These are phyloP conservation scores for Drosophila lini DNA, from an alignment of 1,140 invertebrate species.

Conservation along the genomic window DNA sequence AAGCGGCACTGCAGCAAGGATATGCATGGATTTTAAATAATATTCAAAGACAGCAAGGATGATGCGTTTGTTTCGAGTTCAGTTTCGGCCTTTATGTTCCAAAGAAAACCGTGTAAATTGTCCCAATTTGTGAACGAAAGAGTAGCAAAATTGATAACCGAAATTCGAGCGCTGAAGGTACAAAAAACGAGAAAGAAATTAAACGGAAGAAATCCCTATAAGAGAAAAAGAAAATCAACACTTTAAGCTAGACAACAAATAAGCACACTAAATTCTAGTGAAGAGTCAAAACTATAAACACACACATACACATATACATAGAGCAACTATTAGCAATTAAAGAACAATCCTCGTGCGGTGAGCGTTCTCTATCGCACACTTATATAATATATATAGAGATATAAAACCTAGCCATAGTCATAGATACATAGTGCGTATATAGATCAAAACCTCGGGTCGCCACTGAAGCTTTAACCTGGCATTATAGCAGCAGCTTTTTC, in stretches of 20 bases:
- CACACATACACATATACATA: conserved; percentile 42
- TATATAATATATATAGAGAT: conserved; percentile 12
- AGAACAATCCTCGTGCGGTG: conserved; percentile 42
- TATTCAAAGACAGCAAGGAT: conserved; percentile 21
- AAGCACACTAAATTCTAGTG: conserved; percentile 57
- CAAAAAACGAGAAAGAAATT: conserved; percentile 66
- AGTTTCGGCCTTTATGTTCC: conserved; percentile 43
- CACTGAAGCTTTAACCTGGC: conserved; percentile 54
- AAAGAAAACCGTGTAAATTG: conserved; percentile 61
- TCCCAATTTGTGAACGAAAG: conserved; percentile 51
- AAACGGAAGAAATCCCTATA: conserved; percentile 24
- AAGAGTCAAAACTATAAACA: conserved; percentile 42
- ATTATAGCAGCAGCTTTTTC: conserved; percentile 36
- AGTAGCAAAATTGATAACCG: conserved; percentile 53
- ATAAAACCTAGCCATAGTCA: conserved; percentile 29
- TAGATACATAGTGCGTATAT: conserved; percentile 38
- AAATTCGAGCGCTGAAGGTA: conserved; percentile 84
- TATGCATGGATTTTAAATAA: conserved; percentile 14
- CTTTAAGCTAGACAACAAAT: conserved; percentile 46
- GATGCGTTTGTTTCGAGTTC: conserved; percentile 57
- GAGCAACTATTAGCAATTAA: conserved; percentile 62
- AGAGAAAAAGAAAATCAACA: conserved; percentile 31
- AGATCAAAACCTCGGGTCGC: conserved; percentile 54
- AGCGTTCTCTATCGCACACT: conserved; percentile 22
- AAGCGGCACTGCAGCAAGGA: conserved; percentile 28